These are phyloP conservation scores for Myotis daubentonii DNA, from an alignment of 2,797 vertebrate species.

Conservation along the genomic window DNA sequence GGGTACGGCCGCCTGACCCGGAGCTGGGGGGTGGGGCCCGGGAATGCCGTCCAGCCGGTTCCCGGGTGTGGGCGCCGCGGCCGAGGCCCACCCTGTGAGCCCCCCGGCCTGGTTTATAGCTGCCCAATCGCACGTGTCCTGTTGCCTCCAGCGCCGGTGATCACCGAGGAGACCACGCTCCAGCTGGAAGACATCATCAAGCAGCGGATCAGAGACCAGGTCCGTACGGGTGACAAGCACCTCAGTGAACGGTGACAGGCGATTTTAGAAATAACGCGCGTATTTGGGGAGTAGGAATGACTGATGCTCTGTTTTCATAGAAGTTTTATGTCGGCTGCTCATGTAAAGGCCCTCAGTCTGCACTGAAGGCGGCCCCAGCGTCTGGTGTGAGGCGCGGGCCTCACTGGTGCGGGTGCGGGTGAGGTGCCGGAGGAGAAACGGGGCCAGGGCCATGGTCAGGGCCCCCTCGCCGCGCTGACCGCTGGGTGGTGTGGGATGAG, in stretches of 20 bases:
- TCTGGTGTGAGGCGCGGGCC: neutral
- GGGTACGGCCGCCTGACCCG: constrained; percentile 83
- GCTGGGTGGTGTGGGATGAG: neutral
- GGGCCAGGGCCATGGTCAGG: neutral
- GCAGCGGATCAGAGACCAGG: constrained; percentile 97
- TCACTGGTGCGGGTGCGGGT: neutral
- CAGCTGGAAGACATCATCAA: constrained; percentile 97
- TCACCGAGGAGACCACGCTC: constrained; percentile 97
- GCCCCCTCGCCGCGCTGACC: neutral
- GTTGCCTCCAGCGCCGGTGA: constrained; percentile 89
- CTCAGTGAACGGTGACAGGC: neutral
- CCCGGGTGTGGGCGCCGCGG: neutral
- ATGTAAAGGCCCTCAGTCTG: neutral
- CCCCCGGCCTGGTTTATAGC: neutral
- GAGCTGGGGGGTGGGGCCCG: neutral
- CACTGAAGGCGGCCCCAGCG: neutral
- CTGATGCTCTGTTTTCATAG: neutral
- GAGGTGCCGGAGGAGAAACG: neutral
- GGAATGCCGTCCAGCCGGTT: neutral
- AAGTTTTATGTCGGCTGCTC: neutral
- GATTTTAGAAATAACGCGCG: neutral
- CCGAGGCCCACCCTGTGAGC: neutral
- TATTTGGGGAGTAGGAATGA: neutral
- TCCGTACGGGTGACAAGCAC: constrained; percentile 74
- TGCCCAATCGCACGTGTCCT: neutral